These are phyloP conservation scores for Yponomeuta sedellus DNA, from an alignment of 2,888 invertebrate species.

Conservation along the genomic window DNA sequence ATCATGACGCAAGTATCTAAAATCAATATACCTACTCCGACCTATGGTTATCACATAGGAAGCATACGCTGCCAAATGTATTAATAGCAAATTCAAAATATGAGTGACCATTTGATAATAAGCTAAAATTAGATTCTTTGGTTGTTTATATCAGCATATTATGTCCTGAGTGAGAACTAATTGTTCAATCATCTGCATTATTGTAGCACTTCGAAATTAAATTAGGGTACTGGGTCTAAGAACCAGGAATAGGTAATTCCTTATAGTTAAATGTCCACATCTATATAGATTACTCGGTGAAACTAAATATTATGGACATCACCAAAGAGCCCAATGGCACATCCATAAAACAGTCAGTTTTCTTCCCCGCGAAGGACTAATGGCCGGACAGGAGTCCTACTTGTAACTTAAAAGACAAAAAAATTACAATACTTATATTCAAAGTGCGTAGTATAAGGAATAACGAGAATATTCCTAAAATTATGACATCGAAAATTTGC, in stretches of 20 bases:
- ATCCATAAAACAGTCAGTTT: not conserved
- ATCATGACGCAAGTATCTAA: no score
- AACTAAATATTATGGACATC: not conserved
- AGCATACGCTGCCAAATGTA: no score
- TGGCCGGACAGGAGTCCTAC: not conserved
- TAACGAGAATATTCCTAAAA: conserved; percentile 35
- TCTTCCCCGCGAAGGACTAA: not conserved
- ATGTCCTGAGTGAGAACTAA: not conserved
- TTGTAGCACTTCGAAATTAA: not conserved
- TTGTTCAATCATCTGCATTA: not conserved
- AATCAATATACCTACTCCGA: no score
- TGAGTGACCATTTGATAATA: no score
- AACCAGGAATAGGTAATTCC: not conserved
- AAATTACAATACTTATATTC: not conserved
- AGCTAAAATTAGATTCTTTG: not conserved
- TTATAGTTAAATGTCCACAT: not conserved
- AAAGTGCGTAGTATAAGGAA: conserved; percentile 9
- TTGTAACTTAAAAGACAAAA: not conserved
- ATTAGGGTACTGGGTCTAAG: not conserved
- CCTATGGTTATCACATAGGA: no score
- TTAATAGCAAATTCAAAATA: no score
- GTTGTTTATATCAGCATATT: not conserved
- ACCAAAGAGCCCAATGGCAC: not conserved
- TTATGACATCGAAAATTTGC: conserved; percentile 60
- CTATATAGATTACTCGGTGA: not conserved